Evolutionary conservation across 2,113 vertebrate species (phyloP), one percentile per base, ranked within the genome.

Genomic region (Oreocharis arfaki): DNA sequence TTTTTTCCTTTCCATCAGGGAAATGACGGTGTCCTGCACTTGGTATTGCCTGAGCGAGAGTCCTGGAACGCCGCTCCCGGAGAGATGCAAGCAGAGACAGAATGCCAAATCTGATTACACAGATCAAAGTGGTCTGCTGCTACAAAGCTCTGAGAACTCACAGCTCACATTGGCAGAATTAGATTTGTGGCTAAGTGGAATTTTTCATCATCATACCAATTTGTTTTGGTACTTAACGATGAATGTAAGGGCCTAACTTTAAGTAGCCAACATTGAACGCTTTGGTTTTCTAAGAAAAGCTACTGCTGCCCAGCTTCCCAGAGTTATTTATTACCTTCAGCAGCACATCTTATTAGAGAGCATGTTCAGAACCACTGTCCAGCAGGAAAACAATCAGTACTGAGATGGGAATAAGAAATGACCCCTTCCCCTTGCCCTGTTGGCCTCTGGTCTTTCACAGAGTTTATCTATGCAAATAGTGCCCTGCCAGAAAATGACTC

Each of bases 151-250:
- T 47, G 59, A 91, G 82, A 93, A 87, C 71, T 86, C 71, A 56
- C 76, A 84, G 60, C 59, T 92, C 64, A 61, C 26, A 4, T 16
- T 77, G 59, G 46, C 60, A 91, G 76, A 95, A 96, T 93, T 61
- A 84, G 79, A 84, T 94, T 86, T 97, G 85, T 90, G 83, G 60
- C 37, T 90, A 90, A 94, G 88, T 93, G 83, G 79, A 92, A 78
- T 88, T 96, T 95, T 88, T 92, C 83, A 86, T 83, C 71, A 84
- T 84, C 70, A 33, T 2, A 64, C 56, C 57, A 78, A 94, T 94
- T 95, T 89, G 56, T 78, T 96, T 91, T 87, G 81, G 50, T 93
- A 64, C 76, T 93, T 96, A 93, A 56, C 11, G 4, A 56, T 83
- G 64, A 90, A 89, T 86, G 64, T 53, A 61, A 16, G 55, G 49